Evolutionary conservation across 2,888 invertebrate genomes (phyloP).

Genomic region (Alsophila aescularia): DNA sequence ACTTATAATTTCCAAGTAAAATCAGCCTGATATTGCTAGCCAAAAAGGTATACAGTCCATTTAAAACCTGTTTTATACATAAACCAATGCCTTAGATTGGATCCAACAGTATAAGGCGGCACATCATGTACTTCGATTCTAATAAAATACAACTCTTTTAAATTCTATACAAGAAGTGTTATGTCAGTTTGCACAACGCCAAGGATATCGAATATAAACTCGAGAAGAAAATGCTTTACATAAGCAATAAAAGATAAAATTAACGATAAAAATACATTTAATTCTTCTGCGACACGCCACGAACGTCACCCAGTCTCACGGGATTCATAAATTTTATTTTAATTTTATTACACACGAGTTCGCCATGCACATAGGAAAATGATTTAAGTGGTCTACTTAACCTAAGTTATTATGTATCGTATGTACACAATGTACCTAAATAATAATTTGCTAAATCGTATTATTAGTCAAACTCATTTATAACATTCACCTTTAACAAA

Average conservation of each 20-base stretch:
- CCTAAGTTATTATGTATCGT: conserved; percentile 53
- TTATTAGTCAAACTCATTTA: conserved; percentile 60
- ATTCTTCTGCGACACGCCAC: conserved; percentile 47
- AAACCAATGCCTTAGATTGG: conserved; percentile 18
- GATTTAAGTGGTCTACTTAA: conserved; percentile 70
- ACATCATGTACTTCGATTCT: conserved; percentile 37
- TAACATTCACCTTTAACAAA: conserved; percentile 67
- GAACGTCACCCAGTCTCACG: conserved; percentile 38
- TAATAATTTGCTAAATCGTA: conserved; percentile 67
- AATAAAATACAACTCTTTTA: conserved; percentile 26
- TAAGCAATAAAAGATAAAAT: conserved; percentile 45
- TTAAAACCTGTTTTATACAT: conserved; percentile 10
- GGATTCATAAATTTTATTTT: conserved; percentile 44
- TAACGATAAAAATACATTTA: conserved; percentile 54
- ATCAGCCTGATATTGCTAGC: not conserved
- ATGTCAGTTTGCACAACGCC: conserved; percentile 44
- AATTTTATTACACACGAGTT: conserved; percentile 45
- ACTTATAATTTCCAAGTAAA: not conserved
- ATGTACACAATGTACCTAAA: conserved; percentile 71
- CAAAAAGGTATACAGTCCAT: not conserved
- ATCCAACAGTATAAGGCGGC: conserved; percentile 34
- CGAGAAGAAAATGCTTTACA: conserved; percentile 44
- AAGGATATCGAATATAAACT: conserved; percentile 41
- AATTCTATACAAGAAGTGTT: conserved; percentile 43
- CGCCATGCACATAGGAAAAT: conserved; percentile 54